Evolutionary conservation across 2,888 invertebrate genomes (phyloP).

Genomic region (Chaitophorus viminalis): DNA sequence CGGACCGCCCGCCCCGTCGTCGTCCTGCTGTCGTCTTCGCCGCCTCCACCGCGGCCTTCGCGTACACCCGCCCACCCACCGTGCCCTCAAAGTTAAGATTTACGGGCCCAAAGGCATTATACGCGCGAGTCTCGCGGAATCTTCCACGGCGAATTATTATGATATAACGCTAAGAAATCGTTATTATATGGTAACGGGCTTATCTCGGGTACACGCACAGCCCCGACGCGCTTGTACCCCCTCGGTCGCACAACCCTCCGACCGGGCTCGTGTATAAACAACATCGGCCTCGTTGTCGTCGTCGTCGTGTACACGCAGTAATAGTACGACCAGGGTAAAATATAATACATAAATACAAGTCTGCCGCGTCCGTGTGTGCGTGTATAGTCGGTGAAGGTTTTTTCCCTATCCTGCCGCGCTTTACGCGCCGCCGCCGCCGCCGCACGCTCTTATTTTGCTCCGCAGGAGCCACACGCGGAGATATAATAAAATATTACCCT

Average conservation of each 20-base stretch:
- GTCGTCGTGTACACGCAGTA: not conserved
- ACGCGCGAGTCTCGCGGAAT: slow-evolving; percentile 63
- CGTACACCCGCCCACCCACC: too few species aligned
- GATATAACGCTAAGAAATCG: slow-evolving; percentile 66
- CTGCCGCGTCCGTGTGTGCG: not conserved
- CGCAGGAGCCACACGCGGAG: not conserved
- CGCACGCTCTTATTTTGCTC: too few species aligned
- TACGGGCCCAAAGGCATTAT: slow-evolving; percentile 66
- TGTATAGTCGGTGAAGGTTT: not conserved
- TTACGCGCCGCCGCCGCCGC: too few species aligned
- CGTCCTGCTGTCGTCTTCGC: not conserved
- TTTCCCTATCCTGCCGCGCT: not conserved
- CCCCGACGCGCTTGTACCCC: slow-evolving; percentile 21
- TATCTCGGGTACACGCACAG: slow-evolving; percentile 64
- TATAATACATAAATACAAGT: not conserved
- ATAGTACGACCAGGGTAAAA: not conserved
- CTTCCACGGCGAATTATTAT: slow-evolving; percentile 65
- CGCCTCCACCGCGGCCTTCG: too few species aligned
- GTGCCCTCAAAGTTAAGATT: slow-evolving; percentile 66
- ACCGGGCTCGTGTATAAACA: not conserved
- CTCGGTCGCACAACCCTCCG: not conserved
- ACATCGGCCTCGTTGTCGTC: not conserved
- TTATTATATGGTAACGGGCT: slow-evolving; percentile 66
- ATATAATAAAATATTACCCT: slow-evolving; percentile 58
- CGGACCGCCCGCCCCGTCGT: not conserved